These are phyloP conservation scores for Anorthoa munda DNA, from an alignment of 2,888 invertebrate species.

Conservation along the genomic window DNA sequence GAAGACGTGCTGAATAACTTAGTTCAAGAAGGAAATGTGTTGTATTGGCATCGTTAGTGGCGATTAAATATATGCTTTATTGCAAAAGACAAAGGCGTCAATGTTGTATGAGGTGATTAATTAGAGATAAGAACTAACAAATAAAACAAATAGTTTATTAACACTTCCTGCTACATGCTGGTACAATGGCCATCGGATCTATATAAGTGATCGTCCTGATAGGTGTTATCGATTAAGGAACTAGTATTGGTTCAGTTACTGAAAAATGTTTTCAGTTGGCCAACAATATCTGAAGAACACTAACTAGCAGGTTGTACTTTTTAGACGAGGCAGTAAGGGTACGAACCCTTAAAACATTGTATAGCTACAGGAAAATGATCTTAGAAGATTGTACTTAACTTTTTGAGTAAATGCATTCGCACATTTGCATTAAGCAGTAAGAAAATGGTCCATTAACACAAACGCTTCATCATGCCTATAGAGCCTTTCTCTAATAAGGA, in stretches of 20 bases:
- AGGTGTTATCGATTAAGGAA: background rate
- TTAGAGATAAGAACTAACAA: conserved; percentile 9
- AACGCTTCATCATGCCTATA: too few species aligned
- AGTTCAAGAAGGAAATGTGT: conserved; percentile 39
- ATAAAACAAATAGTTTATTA: background rate
- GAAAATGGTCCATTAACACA: background rate
- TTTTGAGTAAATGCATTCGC: background rate
- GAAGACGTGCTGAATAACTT: conserved; percentile 45
- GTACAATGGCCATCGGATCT: background rate
- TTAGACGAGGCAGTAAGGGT: background rate
- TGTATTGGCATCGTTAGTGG: conserved; percentile 18
- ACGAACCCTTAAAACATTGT: too few species aligned
- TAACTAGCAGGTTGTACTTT: background rate
- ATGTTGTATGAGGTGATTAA: conserved; percentile 12
- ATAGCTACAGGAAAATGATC: background rate
- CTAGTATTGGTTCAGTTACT: background rate
- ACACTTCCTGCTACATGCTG: conserved; percentile 26
- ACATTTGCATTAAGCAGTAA: background rate
- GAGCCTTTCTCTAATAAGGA: too few species aligned
- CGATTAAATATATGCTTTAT: conserved; percentile 34
- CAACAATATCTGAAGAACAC: background rate
- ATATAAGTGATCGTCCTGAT: background rate
- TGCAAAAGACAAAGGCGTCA: conserved; percentile 15
- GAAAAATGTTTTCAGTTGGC: background rate
- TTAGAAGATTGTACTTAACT: background rate